These are phyloP conservation scores for Hozukius guyotensis DNA, from an alignment of 2,797 vertebrate species.

Conservation along the genomic window DNA sequence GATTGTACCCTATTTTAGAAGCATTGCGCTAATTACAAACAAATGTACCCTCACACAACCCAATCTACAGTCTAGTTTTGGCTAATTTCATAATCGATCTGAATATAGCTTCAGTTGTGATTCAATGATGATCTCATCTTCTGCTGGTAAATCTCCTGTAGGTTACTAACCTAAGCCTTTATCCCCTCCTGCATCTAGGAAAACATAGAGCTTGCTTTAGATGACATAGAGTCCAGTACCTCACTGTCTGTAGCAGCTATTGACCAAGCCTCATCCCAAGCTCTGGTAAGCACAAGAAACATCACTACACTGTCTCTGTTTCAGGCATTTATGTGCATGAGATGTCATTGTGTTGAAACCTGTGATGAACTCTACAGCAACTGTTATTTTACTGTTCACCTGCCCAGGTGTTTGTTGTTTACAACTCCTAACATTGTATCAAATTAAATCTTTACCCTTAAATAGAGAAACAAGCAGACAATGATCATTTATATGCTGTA, in stretches of 20 bases:
- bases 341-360: neutral
- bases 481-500: neutral
- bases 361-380: neutral
- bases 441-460: neutral
- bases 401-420: neutral
- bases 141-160: constrained; percentile 21
- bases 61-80: constrained; percentile 29
- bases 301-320: neutral
- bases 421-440: neutral
- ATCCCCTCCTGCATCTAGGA: constrained; percentile 86
- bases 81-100: neutral
- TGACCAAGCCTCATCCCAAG: constrained; percentile 94
- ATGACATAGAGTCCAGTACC: constrained; percentile 90
- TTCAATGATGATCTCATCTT: constrained; percentile 19
- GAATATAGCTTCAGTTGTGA: constrained; percentile 9
- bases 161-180: constrained; percentile 76
- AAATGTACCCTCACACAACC: constrained; percentile 24
- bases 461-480: neutral
- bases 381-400: neutral
- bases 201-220: constrained; percentile 95
- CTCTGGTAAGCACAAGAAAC: constrained; percentile 88
- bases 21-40: neutral
- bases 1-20: neutral
- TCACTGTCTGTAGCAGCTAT: constrained; percentile 91
- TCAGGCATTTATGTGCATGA: neutral